Conservation (phyloP, 2,888 invertebrate genomes). For the Cerastis rubricosa region DNA sequence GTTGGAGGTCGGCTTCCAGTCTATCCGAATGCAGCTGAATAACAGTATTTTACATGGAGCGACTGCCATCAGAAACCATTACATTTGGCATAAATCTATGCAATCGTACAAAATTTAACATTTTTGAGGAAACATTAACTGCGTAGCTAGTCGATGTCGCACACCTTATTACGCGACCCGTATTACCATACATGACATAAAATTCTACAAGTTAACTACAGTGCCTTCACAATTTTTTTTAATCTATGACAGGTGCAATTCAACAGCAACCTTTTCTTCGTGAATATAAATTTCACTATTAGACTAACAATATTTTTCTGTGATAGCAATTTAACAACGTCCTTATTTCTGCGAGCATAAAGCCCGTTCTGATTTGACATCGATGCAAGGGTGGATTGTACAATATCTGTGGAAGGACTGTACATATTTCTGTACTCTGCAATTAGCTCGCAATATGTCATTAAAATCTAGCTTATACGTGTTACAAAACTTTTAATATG, state of each 20-base stretch:
- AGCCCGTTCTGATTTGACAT: neutral
- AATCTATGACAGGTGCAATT: neutral
- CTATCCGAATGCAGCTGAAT: too few species aligned
- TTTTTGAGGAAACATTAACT: constrained; percentile 35
- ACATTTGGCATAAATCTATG: neutral
- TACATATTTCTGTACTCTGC: constrained; percentile 28
- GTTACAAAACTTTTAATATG: constrained; percentile 59
- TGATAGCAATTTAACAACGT: neutral
- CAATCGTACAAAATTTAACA: neutral
- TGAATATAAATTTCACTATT: neutral
- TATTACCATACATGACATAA: constrained; percentile 32
- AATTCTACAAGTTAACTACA: constrained; percentile 23
- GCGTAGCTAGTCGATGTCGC: neutral
- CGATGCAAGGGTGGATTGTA: neutral
- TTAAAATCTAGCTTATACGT: constrained; percentile 46
- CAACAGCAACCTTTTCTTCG: neutral
- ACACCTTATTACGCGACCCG: constrained; percentile 25
- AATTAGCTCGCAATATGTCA: constrained; percentile 44
- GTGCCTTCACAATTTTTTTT: neutral
- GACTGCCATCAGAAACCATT: neutral
- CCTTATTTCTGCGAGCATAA: neutral
- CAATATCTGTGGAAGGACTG: neutral
- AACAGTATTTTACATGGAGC: too few species aligned
- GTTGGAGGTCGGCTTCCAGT: too few species aligned
- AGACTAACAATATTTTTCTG: neutral